Evolutionary conservation across 2,113 vertebrate species (phyloP), one percentile per base, ranked within the genome.

Genomic region (Dasypus novemcinctus): DNA sequence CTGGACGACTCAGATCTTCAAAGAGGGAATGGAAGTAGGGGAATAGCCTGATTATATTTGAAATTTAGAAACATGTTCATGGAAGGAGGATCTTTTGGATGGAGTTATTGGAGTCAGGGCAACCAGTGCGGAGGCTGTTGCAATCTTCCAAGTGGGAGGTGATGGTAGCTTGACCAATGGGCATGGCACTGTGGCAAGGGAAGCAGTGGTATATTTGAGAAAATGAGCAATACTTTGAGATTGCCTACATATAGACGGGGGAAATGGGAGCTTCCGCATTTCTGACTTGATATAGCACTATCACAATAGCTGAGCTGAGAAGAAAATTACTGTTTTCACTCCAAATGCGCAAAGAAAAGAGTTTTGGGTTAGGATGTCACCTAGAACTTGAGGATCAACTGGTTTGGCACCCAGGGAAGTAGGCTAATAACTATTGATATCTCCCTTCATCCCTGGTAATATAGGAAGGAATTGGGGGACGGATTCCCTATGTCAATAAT

Each of bases 151-250:
- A 31, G 13, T 25, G 71, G 4, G 2, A 71, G 36, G 33, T 14
- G 72, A 14, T 4, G 6, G 12, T 25, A 5, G 1, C 18, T 49
- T 38, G 36, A n/a, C 64, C 21, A 11, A 11, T 49, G 57, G 75
- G 27, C 38, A 0, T 41, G 69, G 31, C 29, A 0, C 2, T 6
- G 4, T 3, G 0, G n/a, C n/a, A 59, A 57, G n/a, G 41, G 63
- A 57, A 29, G 49, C 61, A 31, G 10, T 17, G 29, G 46, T 12
- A 4, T 21, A 46, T 18, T 54, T n/a, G 43, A 76, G 52, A 59
- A 31, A 38, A 29, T 25, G 10, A 92, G 18, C 14, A 72, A 43
- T 36, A 29, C 61, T 17, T 61, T 29, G 12, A 1, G 41, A 66
- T 6, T 31, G 46, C 18, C 25, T 46, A 31, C 2, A 20, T 57